Conservation (phyloP, 1,140 invertebrate genomes). For the Procambarus virginalis region DNA sequence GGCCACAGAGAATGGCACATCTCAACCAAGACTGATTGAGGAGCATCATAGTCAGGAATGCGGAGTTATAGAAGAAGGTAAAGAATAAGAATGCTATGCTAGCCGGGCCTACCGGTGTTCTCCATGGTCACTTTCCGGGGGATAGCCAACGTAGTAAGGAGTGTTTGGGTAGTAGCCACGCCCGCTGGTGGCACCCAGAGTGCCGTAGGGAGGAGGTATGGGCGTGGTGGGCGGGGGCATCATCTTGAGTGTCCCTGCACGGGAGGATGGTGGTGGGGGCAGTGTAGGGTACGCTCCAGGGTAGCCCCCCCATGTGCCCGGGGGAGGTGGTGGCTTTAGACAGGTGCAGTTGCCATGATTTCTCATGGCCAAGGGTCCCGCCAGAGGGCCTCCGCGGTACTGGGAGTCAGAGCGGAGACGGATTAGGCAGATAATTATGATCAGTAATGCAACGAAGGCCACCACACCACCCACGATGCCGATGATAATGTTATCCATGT, state of each 20-base stretch:
- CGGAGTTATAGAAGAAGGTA: background rate
- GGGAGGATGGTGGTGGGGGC: slow-evolving; percentile 72
- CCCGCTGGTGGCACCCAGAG: slow-evolving; percentile 71
- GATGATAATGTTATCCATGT: slow-evolving; percentile 93
- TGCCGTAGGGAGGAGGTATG: slow-evolving; percentile 71
- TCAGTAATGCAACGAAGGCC: slow-evolving; percentile 89
- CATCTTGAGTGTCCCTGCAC: slow-evolving; percentile 68
- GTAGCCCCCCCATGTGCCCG: slow-evolving; percentile 70
- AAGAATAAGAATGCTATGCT: background rate
- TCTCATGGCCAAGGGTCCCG: slow-evolving; percentile 76
- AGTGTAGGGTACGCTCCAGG: slow-evolving; percentile 70
- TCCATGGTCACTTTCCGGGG: slow-evolving; percentile 70
- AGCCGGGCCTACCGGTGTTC: slow-evolving; percentile 51
- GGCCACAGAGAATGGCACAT: slow-evolving; percentile 29
- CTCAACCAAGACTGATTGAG: slow-evolving; percentile 20
- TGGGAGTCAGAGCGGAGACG: slow-evolving; percentile 79
- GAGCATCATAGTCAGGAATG: background rate
- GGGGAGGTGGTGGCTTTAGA: slow-evolving; percentile 72
- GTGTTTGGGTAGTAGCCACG: slow-evolving; percentile 71
- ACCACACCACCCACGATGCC: slow-evolving; percentile 93
- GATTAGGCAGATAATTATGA: slow-evolving; percentile 89
- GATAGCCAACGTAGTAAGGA: slow-evolving; percentile 74
- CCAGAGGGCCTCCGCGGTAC: slow-evolving; percentile 81
- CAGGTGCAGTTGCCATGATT: slow-evolving; percentile 74
- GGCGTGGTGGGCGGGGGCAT: slow-evolving; percentile 70